Evolutionary conservation across 92 coral and sea anemone species (phyloP), one percentile per base, ranked within the genome.

Genomic region (Virgularia gustaviana): DNA sequence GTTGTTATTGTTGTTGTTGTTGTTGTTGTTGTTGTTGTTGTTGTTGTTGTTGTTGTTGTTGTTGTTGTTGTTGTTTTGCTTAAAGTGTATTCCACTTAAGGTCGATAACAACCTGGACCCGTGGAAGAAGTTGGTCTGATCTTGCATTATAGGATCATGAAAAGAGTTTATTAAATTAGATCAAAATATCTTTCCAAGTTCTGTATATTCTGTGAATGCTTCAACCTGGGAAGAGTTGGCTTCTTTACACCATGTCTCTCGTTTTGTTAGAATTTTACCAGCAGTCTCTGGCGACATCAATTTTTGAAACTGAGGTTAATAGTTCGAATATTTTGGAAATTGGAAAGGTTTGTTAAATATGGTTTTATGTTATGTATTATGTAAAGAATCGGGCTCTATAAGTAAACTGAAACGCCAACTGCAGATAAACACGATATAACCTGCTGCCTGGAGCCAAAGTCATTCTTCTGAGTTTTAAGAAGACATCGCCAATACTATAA

Each of bases 301-400:
- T 89, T 31, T 65, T 78, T 36, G 43, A 59, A 15, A 49, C 83
- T 20, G 41, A 42, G 27, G 59, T 64, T 11, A 70, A 75, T 0
- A 31, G 35, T 23, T 43, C 60, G 16, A 68, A 83, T 79, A 85
- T 79, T 19, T 13, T 86, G 62, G 96, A 86, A 63, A 86, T 86
- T 59, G 88, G 85, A 67, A 89, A 89, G 85, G 96, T 89, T 43
- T 13, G 63, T 37, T 16, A 3, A 19, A 23, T 23, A 57, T 27
- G 35, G 35, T 7, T 25, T 39, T 8, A 39, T 7, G 45, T 7
- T 39, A 39, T 15, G 9, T 39, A 15, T 8, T 15, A 39, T 39
- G 45, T 39, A n/a, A n/a, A n/a, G n/a, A n/a, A n/a, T n/a, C n/a
- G n/a, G n/a, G n/a, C n/a, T n/a, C n/a, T n/a, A n/a, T n/a, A n/a